Percentiles rank a stretch among this genome's conserved stretches.
Evolutionary conservation across 37 sponge, comb jelly and placozoan species (phyloP).

Genomic region (Theonella swinhoei): DNA sequence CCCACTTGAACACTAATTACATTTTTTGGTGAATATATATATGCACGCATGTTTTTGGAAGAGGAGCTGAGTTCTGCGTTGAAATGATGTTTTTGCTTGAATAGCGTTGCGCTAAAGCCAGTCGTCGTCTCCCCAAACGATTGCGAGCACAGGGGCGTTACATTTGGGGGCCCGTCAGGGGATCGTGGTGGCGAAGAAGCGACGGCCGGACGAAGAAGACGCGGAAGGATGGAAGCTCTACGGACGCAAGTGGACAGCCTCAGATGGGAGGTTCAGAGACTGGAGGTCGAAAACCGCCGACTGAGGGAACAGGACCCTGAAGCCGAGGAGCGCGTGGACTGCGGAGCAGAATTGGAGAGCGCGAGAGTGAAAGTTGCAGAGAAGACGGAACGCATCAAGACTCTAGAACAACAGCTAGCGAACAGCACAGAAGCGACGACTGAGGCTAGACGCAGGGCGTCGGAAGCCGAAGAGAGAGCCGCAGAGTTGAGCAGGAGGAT

Average conservation of each 20-base stretch:
- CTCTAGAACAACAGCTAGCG: neutral
- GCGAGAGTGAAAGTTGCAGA: neutral
- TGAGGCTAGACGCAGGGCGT: neutral
- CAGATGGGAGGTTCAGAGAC: neutral
- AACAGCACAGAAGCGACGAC: neutral
- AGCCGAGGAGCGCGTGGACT: neutral
- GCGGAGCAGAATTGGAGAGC: neutral
- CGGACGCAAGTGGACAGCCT: neutral
- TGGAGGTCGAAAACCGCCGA: constrained; percentile 1
- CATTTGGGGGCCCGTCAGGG: constrained; percentile 27
- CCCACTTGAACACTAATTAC: too few relatives aligned
- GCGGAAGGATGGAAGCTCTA: neutral
- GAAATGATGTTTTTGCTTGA: too few relatives aligned
- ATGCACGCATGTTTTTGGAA: too few relatives aligned
- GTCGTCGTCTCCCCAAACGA: too few relatives aligned
- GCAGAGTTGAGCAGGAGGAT: too few relatives aligned
- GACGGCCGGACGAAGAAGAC: neutral
- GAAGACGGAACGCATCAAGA: neutral
- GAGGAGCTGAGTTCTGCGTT: too few relatives aligned
- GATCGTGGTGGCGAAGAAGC: neutral
- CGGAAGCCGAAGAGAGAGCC: neutral
- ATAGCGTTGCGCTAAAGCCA: too few relatives aligned
- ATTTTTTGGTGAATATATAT: too few relatives aligned
- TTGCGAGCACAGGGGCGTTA: too few relatives aligned
- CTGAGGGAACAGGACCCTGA: neutral